These are phyloP conservation scores for Habrosyne pyritoides DNA, from an alignment of 2,888 invertebrate species.

Conservation along the genomic window DNA sequence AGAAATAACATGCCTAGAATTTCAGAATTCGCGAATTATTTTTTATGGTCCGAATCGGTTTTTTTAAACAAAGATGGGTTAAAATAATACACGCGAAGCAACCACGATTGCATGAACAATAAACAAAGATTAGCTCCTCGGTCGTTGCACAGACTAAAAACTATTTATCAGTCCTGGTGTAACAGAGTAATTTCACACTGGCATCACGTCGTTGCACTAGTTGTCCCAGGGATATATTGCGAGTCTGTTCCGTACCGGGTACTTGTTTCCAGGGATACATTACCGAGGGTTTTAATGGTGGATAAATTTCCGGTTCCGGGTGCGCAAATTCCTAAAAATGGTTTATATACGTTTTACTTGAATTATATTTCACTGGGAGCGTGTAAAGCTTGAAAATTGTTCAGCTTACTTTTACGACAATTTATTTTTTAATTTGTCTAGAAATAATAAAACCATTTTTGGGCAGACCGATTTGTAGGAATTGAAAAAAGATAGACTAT, in stretches of 20 bases:
- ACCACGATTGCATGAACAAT: constrained; percentile 21
- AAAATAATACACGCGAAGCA: constrained; percentile 10
- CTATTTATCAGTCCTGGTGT: constrained; percentile 24
- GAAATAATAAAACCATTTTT: too few species aligned
- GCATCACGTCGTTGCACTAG: constrained; percentile 33
- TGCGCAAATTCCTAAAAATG: neutral
- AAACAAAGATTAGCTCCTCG: constrained; percentile 25
- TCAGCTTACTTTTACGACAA: neutral
- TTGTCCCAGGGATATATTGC: constrained; percentile 43
- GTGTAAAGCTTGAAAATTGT: too few species aligned
- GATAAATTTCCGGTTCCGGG: neutral
- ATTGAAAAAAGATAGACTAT: neutral
- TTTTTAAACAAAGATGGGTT: neutral
- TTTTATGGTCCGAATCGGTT: neutral
- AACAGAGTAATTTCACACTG: constrained; percentile 38
- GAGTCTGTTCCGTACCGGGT: constrained; percentile 10
- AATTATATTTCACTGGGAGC: neutral
- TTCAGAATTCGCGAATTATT: neutral
- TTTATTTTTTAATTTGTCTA: neutral
- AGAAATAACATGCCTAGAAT: neutral
- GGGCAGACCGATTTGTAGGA: neutral
- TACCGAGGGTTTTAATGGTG: constrained; percentile 8
- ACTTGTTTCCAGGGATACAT: constrained; percentile 12
- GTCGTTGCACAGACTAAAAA: constrained; percentile 14
- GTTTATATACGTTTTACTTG: neutral